A percentile compares a stretch with the other conserved stretches of the same genome.
Conservation (phyloP, 1,140 invertebrate species). For the Daktulosphaira vitifoliae region DNA sequence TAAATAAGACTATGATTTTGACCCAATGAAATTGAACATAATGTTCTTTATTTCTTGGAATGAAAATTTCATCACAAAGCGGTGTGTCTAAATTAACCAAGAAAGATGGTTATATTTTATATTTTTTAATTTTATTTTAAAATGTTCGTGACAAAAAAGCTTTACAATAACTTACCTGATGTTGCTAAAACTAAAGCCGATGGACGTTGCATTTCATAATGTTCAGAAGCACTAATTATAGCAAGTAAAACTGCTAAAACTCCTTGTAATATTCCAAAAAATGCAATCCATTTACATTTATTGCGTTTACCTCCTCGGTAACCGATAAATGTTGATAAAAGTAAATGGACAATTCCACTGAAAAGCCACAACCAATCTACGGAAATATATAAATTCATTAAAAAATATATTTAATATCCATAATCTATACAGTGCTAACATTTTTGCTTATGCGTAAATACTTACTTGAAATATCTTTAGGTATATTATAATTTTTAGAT, state of each 20-base stretch:
- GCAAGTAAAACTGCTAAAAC: slow-evolving; percentile 22
- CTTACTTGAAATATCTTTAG: slow-evolving; percentile 16
- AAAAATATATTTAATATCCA: no score
- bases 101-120: no score
- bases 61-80: slow-evolving; percentile 24
- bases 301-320: slow-evolving; percentile 34
- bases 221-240: slow-evolving; percentile 5
- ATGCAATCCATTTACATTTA: slow-evolving; percentile 34
- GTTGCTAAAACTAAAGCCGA: slow-evolving; percentile 20
- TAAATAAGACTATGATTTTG: slow-evolving; percentile 19
- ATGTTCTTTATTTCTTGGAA: background rate
- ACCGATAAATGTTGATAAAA: slow-evolving; percentile 27
- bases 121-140: no score
- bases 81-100: slow-evolving; percentile 21
- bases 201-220: slow-evolving; percentile 5
- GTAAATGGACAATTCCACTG: slow-evolving; percentile 31
- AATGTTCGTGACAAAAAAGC: no score
- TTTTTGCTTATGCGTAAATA: no score
- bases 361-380: slow-evolving; percentile 35
- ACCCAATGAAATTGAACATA: slow-evolving; percentile 17
- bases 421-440: no score
- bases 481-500: slow-evolving; percentile 17
- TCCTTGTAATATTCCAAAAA: slow-evolving; percentile 12
- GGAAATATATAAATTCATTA: background rate
- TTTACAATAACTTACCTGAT: background rate